Evolutionary conservation across 1,140 invertebrate species (phyloP), one percentile per base, ranked within the genome.

Genomic region (Leguminivora glycinivorella): DNA sequence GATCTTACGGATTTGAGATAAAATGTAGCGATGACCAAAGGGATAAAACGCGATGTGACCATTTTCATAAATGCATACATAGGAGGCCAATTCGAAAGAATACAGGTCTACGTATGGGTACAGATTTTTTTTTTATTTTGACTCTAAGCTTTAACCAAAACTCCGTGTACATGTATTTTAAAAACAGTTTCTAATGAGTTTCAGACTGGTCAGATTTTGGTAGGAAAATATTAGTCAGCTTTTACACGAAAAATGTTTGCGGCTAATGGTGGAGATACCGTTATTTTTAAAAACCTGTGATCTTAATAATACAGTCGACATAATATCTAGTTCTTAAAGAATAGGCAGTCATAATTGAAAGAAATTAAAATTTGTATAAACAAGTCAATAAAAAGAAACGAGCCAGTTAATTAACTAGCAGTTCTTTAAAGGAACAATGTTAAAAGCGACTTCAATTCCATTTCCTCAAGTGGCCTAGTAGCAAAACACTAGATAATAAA

Each of bases 31-130:
- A 29, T 63, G 29, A 63, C 58, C 29, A 17, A 29, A 60, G 3
- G 14, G 10, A 60, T 24, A 63, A 31, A n/a, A 6, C 6, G 58
- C 1, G 56, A 60, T 25, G 56, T 60, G 56, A 60, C 25, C 4
- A 25, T 26, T 58, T 58, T 60, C 14, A 60, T 60, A 60, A 60
- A 60, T 60, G 24, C 12, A 56, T 56, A 17, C 24, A 25, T 17
- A 4, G n/a, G n/a, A n/a, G n/a, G n/a, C n/a, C n/a, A n/a, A n/a
- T n/a, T n/a, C n/a, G n/a, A n/a, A n/a, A n/a, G n/a, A n/a, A 1
- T 47, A 47, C n/a, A 47, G 14, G 4, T 52, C n/a, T n/a, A 52
- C 6, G 43, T 4, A 1, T 34, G 31, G 31, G 31, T 38, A 12
- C 12, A 12, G 19, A 52, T 6, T 22, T 52, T 22, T 52, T 52